Conservation (phyloP, 2,888 invertebrate genomes). For the Drosophila cognata region DNA sequence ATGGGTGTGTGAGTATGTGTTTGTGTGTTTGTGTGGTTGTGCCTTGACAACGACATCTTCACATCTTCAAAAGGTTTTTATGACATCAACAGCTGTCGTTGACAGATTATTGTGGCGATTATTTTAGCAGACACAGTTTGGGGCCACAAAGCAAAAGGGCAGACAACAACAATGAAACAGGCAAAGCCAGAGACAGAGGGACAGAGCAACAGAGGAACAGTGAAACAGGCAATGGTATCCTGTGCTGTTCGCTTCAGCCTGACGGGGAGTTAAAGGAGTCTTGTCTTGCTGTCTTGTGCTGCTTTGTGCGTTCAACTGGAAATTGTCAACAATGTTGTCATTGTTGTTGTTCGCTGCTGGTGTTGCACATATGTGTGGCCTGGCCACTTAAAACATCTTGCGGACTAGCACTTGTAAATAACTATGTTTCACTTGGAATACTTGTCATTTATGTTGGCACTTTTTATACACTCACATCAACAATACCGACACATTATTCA, state of each 20-base stretch:
- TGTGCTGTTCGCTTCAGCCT: slow-evolving; percentile 11
- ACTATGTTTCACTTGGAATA: slow-evolving; percentile 50
- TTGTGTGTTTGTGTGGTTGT: slow-evolving; percentile 33
- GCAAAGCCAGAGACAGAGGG: slow-evolving; percentile 11
- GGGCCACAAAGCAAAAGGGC: slow-evolving; percentile 52
- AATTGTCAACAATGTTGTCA: slow-evolving; percentile 75
- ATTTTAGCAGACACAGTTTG: slow-evolving; percentile 73
- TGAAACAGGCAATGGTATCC: slow-evolving; percentile 8
- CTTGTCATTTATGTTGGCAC: slow-evolving; percentile 56
- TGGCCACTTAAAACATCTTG: slow-evolving; percentile 59
- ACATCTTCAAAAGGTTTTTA: slow-evolving; percentile 83
- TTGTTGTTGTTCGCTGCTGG: slow-evolving; percentile 52
- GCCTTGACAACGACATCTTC: slow-evolving; percentile 63
- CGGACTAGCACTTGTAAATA: slow-evolving; percentile 58
- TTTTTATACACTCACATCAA: slow-evolving; percentile 26
- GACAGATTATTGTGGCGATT: slow-evolving; percentile 85
- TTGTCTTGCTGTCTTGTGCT: slow-evolving; percentile 39
- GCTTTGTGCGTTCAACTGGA: slow-evolving; percentile 76
- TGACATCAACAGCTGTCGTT: slow-evolving; percentile 85
- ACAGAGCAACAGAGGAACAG: not conserved
- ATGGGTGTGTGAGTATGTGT: slow-evolving; percentile 28
- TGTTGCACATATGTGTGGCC: slow-evolving; percentile 36
- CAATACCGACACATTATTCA: slow-evolving; percentile 3
- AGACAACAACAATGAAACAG: slow-evolving; percentile 31
- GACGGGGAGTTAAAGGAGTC: slow-evolving; percentile 15